phyloP scores from a whole-genome alignment of 2,888 invertebrate genomes.

The Elgonia sp. region DNA sequence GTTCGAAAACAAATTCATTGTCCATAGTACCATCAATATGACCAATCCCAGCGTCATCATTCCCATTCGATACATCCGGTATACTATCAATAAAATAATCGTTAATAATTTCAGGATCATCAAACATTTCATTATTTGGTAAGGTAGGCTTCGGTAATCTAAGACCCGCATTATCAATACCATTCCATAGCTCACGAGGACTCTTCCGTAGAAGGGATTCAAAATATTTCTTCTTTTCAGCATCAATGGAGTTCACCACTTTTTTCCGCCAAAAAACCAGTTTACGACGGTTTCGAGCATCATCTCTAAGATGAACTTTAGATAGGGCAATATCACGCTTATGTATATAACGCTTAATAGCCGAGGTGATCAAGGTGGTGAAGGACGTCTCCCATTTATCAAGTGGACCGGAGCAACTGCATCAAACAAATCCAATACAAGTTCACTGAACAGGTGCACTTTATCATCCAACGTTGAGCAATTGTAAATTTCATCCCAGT shows the following conservation, averaged over 20 bases:
- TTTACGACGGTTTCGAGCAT: too few relatives aligned
- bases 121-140: background rate
- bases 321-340: too few relatives aligned
- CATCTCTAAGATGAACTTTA: too few relatives aligned
- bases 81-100: constrained; percentile 6
- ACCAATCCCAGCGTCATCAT: background rate
- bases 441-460: background rate
- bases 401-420: background rate
- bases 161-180: background rate
- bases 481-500: background rate
- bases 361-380: too few relatives aligned
- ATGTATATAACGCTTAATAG: too few relatives aligned
- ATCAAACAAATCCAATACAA: background rate
- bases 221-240: background rate
- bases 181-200: background rate
- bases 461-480: background rate
- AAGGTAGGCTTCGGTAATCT: background rate
- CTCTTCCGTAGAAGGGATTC: background rate
- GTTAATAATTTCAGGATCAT: background rate
- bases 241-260: too few relatives aligned
- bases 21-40: background rate
- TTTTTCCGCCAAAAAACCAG: too few relatives aligned
- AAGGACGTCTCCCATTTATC: too few relatives aligned
- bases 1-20: background rate
- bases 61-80: background rate